Evolutionary conservation across 2,888 invertebrate species (phyloP), one percentile per base, ranked within the genome.

Genomic region (Gymnocheta viridis): DNA sequence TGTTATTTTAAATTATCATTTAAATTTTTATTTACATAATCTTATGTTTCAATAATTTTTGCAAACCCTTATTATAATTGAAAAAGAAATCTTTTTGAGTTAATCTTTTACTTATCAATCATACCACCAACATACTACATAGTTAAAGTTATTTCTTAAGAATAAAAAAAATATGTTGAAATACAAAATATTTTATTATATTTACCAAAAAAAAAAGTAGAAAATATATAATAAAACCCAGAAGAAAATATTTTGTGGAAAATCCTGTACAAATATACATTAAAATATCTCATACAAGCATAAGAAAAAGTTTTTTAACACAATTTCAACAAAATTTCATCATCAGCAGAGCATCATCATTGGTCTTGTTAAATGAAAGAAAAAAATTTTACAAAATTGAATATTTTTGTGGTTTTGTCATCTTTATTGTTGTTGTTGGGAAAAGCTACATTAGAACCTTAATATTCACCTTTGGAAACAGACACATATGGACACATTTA

Each of bases 381-480:
- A 47, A 6, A 47, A 9, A 19, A 19, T 58, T 6, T 10, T 41
- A 44, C 22, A 51, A 58, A 78, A 69, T 69, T 29, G 6, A 69
- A 69, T 47, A 41, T 69, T 51, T 77, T 29, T 78, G 38, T 51
- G 38, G 38, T 49, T 58, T 17, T 54, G 14, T 72, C 10, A 2
- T 47, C 17, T 7, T 47, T 19, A n/a, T 47, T 32, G n/a, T 2
- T 41, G 22, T 51, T 56, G 35, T 32, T 24, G 10, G 58, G 4
- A 7, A 60, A 44, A 74, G 27, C 27, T 74, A 51, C 51, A 41
- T 41, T 74, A 51, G 29, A 47, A 29, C n/a, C 22, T 47, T 29
- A 66, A 56, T 76, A 76, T 66, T 76, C 66, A 76, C 66, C 66
- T 66, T 64, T 60, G 14, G 35, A 24, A 27, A 47, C 7, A 22